Evolutionary conservation across 2,797 vertebrate species (phyloP), one percentile per base, ranked within the genome.

Genomic region (Odontamblyopus lacepedii): DNA sequence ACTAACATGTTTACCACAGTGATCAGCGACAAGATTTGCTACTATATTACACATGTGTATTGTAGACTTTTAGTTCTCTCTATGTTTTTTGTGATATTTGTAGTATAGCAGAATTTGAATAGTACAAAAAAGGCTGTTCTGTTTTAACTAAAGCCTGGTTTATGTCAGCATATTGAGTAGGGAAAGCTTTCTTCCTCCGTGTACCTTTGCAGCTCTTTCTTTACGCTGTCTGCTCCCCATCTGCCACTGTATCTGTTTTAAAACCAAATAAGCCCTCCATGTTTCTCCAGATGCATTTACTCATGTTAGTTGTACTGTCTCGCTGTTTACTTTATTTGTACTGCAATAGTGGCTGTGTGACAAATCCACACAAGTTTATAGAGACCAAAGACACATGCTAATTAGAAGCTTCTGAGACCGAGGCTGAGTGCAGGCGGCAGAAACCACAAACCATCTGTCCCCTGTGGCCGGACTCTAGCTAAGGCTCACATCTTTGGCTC

Each of bases 401-500:
- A 77, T 72, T 68, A 73, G 67, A 73, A 62, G 64, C 51, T 23
- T 53, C 57, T 64, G 57, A 53, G 50, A 80, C 62, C 51, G 71
- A 50, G 48, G 44, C n/a, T 70, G 23, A 69, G 53, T 67, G 69
- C 64, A 70, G 60, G 59, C 71, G 66, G 70, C 61, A 77, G 11
- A 35, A 70, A 59, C 48, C 71, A 80, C 32, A 74, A 78, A 72
- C 38, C 59, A 72, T 71, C 63, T 8, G 53, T 53, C 44, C 71
- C 75, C 62, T 11, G 75, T 16, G 77, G 63, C 73, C 63, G 70
- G 75, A 74, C 69, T 75, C 44, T 50, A 51, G 73, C 62, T 56
- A 67, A 74, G 48, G 3, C 71, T 69, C 18, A 7, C 26, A 62
- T 73, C 73, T 77, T 64, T 68, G 48, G 3, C 69, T 69, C 18